Evolutionary conservation across 2,113 vertebrate species (phyloP), one percentile per base, ranked within the genome.

Genomic region (Neotoma lepida): DNA sequence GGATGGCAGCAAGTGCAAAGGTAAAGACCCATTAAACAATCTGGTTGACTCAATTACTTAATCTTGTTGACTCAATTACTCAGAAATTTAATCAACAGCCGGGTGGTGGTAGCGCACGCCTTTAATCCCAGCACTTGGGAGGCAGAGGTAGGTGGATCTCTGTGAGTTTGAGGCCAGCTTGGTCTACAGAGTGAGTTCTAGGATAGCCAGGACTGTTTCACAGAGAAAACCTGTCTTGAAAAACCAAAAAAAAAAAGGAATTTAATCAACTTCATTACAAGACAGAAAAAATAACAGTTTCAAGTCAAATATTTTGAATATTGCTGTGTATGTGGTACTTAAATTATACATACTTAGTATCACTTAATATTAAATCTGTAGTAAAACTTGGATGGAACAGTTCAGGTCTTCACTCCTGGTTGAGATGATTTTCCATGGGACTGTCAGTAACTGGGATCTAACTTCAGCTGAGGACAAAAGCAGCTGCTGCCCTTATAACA

Each of bases 241-340:
- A n/a, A n/a, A n/a, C n/a, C n/a, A n/a, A n/a, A n/a, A n/a, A n/a
- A n/a, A n/a, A n/a, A n/a, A n/a, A n/a, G 24, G 74, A n/a, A 4
- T 54, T 85, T 91, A 73, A 61, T 51, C 51, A 91, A 86, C 46
- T 82, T 93, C 33, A 91, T 89, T 68, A 56, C 78, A 88, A 88
- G 26, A 77, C 76, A 81, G 33, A 82, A 68, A 91, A n/a, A 49
- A 15, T 51, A 35, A 82, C 24, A 90, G 54, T 90, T 95, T 78
- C 28, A 70, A 84, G 10, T 77, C 44, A 85, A 73, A 61, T 61
- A 88, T 46, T 93, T 39, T 86, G 80, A 86, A 58, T 82, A 88
- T 73, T 71, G 77, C 35, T 88, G 6, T 91, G 8, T 81, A 84
- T 78, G 28, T 51, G 0, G 14, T 76, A 91, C 39, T 41, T 78